phyloP scores from a whole-genome alignment of 2,113 vertebrate genomes.

The Gorsachius goisagi region DNA sequence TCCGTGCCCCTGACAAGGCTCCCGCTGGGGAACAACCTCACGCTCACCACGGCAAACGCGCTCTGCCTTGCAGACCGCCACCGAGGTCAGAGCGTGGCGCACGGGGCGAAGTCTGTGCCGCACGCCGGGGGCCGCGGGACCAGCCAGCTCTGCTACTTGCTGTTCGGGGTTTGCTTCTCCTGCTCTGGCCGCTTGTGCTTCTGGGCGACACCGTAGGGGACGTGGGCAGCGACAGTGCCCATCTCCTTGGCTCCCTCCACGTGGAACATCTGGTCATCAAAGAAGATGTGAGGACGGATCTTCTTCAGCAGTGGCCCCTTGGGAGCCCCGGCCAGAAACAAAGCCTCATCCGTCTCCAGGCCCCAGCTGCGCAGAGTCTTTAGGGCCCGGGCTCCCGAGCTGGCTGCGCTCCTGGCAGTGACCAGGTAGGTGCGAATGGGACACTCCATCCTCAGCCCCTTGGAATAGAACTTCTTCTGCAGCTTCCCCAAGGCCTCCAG shows the following conservation, averaged over 20 bases:
- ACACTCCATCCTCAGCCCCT: conserved; percentile 89
- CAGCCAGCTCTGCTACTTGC: conserved; percentile 25
- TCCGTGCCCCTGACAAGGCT: not conserved
- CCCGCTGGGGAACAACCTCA: not conserved
- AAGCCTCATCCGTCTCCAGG: conserved; percentile 91
- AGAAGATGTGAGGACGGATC: conserved; percentile 95
- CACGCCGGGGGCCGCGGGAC: accelerated
- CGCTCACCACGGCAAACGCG: accelerated
- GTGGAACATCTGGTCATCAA: conserved; percentile 96
- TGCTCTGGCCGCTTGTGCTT: conserved; percentile 35
- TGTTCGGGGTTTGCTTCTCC: not conserved
- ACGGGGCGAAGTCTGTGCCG: accelerated
- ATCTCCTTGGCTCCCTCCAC: conserved; percentile 90
- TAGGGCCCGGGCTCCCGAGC: conserved; percentile 89
- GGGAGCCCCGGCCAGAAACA: conserved; percentile 91
- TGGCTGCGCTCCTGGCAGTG: conserved; percentile 91
- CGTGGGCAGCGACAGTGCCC: conserved; percentile 90
- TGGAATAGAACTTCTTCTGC: conserved; percentile 93
- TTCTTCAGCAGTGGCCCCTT: conserved; percentile 93
- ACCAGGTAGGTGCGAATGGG: conserved; percentile 95
- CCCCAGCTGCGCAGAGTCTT: conserved; percentile 95
- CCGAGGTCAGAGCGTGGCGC: too few species aligned
- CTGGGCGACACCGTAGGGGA: conserved; percentile 89
- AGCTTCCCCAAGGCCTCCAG: conserved; percentile 91
- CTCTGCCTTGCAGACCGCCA: not conserved